A percentile compares a stretch with the other conserved stretches of the same genome.
These are phyloP conservation scores for Anguilla anguilla DNA, from an alignment of 2,797 vertebrate genomes.

Conservation along the genomic window DNA sequence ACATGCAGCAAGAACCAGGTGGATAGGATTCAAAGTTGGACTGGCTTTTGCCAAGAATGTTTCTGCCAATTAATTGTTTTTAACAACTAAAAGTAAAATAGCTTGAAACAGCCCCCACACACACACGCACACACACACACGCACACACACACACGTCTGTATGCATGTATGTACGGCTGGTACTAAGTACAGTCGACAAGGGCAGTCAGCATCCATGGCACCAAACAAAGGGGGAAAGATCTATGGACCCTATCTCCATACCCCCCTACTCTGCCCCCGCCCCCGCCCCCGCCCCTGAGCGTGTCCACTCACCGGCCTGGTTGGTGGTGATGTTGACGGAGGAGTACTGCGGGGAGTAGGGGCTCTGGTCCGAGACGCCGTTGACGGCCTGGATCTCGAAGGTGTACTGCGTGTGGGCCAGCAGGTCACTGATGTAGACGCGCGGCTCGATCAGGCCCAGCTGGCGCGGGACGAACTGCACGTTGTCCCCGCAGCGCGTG, in stretches of 20 bases:
- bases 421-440: constrained; percentile 88
- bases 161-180: too few relatives aligned
- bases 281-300: not conserved
- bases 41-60: not conserved
- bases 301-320: constrained; percentile 90
- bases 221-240: not conserved
- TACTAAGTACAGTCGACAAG: too few relatives aligned
- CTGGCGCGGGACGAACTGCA: constrained; percentile 89
- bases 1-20: too few relatives aligned
- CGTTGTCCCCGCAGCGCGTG: constrained; percentile 91
- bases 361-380: constrained; percentile 92
- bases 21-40: not conserved
- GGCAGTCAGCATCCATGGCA: too few relatives aligned
- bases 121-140: not conserved
- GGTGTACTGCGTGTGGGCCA: constrained; percentile 94
- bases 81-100: not conserved
- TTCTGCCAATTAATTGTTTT: not conserved
- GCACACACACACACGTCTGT: too few relatives aligned
- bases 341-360: constrained; percentile 84
- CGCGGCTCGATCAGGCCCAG: constrained; percentile 82
- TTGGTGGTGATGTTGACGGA: constrained; percentile 97
- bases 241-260: not conserved
- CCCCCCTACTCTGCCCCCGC: not conserved
- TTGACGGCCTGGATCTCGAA: constrained; percentile 95
- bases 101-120: not conserved